Base-by-base conservation (phyloP, 2,888 invertebrate genomes). In the Phaonia tiefii region DNA sequence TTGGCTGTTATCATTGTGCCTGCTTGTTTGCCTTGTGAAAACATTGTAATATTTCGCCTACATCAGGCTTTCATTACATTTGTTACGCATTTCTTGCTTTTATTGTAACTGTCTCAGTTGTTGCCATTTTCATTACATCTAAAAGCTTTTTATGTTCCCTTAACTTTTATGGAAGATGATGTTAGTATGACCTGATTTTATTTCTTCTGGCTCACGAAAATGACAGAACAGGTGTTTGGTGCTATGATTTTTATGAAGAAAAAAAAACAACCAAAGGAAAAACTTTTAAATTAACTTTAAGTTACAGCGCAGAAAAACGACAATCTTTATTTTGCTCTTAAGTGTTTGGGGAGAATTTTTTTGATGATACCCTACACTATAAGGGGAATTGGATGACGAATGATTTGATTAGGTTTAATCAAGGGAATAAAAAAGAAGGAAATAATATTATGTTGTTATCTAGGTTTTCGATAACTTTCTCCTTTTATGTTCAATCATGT, bases 11-110 rank as follows among this genome's bases (percentile, higher is more conserved):
- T 37, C 37, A 37, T 56, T 56, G 1, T n/a, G 22, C n/a, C 13
- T 1, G 13, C 39, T 20, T 20, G 20, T 42, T 37, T 51, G 22
- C 13, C 63, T 1, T 42, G 13, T 20, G 22, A 63, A 63, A 63
- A 63, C 39, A 63, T 67, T 67, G 51, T 49, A 5, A 39, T n/a
- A 51, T 60, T 51, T 69, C 26, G 31, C 31, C 25, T 31, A 42
- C 54, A 39, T 69, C 69, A 54, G 69, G n/a, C 25, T 69, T 67
- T 69, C 54, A 69, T 69, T 69, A 69, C 69, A 69, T 54, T 69
- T 69, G 54, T 22, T 69, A 69, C 69, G 69, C 69, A 56, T 69
- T 69, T 42, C 39, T 22, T 54, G 51, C 25, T 54, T n/a, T 49
- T 26, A n/a, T 49, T 46, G 51, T 56, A 26, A 56, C 60, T 13